Evolutionary conservation across 2,797 vertebrate species (phyloP), one percentile per base, ranked within the genome.

Genomic region (Protonibea diacanthus): DNA sequence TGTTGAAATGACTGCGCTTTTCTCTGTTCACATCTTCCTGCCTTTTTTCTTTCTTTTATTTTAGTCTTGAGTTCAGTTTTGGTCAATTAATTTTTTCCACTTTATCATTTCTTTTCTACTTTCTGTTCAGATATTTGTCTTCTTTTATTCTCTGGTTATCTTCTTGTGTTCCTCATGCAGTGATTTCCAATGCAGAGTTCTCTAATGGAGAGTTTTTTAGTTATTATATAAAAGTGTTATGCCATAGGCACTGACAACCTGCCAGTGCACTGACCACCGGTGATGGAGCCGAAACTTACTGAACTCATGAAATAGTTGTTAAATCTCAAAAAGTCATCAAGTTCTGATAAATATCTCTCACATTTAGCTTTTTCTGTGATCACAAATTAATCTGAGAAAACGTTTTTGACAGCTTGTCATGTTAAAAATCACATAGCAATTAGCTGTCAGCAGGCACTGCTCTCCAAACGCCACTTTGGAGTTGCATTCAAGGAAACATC

Each of bases 381-480:
- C 52, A 51, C 49, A 51, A 80, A 53, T 76, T 8, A 1, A 40
- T 44, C 47, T 11, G 10, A 59, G 57, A 49, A 58, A 75, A 59
- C 1, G 3, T 21, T 77, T 72, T 48, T 86, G 59, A 78, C 66
- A 75, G 76, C 70, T 86, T 74, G 71, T 80, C 61, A 76, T 59
- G 69, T 78, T 76, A 67, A 69, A 33, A 72, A 60, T 84, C 64
- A 74, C 55, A 67, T 56, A 72, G 73, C 73, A 73, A 60, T 78
- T 76, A 71, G 42, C 40, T 55, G 64, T 83, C 74, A 82, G 80
- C 68, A 63, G 70, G 51, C 49, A 52, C 13, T 14, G 2, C 49
- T 68, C 38, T 71, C 47, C 60, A 64, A 67, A 74, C 20, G 7
- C 23, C 40, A 71, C 48, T 57, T 33, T 55, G 38, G 64, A 75